Evolutionary conservation across 2,888 invertebrate genomes (phyloP).

Genomic region (Caenorhabditis auriculariae): DNA sequence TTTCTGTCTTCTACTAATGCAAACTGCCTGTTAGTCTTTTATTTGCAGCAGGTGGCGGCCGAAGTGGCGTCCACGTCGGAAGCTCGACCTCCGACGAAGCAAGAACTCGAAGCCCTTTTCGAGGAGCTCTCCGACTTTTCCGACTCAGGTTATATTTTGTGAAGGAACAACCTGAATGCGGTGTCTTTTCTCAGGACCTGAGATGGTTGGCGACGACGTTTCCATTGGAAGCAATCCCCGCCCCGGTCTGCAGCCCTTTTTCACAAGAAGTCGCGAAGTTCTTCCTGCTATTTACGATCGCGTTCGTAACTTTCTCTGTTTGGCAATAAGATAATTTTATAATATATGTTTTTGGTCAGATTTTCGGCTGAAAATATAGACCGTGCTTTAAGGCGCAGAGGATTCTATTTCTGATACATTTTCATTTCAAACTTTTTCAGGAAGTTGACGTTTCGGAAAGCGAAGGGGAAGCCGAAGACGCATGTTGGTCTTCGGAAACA

Average conservation of each 20-base stretch:
- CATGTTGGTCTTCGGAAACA: constrained; percentile 22
- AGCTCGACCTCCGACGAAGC: constrained; percentile 41
- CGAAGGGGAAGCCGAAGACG: constrained; percentile 23
- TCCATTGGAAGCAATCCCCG: constrained; percentile 57
- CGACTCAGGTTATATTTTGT: constrained; percentile 13
- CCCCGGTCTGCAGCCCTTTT: constrained; percentile 52
- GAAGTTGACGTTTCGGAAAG: constrained; percentile 17
- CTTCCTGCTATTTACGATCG: constrained; percentile 24
- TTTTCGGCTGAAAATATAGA: background rate
- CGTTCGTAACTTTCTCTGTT: background rate
- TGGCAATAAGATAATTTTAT: background rate
- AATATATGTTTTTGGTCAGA: background rate
- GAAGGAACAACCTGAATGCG: background rate
- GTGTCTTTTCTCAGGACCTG: constrained; percentile 12
- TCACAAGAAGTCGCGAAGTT: constrained; percentile 25
- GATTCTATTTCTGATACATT: too few relatives aligned
- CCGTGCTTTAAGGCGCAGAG: too few relatives aligned
- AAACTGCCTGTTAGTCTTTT: background rate
- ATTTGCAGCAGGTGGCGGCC: too few relatives aligned
- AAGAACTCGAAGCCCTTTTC: constrained; percentile 66
- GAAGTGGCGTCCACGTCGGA: constrained; percentile 21
- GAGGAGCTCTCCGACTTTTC: constrained; percentile 74
- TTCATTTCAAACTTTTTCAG: constrained; percentile 1
- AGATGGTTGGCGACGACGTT: constrained; percentile 45
- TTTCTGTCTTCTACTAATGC: background rate